phyloP scores from a whole-genome alignment of 2,797 vertebrate species.

The Vespertilio murinus region DNA sequence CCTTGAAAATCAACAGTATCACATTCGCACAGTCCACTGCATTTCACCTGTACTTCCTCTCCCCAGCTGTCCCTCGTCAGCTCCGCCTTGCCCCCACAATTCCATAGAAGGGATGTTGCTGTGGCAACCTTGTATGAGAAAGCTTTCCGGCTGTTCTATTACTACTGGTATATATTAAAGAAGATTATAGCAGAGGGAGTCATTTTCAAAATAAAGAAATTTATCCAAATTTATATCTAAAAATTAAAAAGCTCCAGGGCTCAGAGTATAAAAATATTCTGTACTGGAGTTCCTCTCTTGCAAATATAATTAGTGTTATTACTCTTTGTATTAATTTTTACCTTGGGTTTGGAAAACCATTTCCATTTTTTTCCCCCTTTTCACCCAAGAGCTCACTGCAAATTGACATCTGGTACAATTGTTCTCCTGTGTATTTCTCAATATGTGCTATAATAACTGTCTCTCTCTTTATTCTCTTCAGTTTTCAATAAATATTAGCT shows the following conservation, averaged over 20 bases:
- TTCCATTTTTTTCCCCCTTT: not conserved
- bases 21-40: not conserved
- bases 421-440: conserved; percentile 47
- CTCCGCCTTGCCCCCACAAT: not conserved
- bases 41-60: conserved; percentile 28
- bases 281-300: conserved; percentile 48
- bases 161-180: conserved; percentile 56
- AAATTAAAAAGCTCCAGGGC: conserved; percentile 46
- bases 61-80: no score
- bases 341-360: conserved; percentile 9
- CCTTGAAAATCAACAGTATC: conserved; percentile 34
- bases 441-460: not conserved
- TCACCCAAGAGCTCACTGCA: conserved; percentile 1
- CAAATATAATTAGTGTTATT: conserved; percentile 61
- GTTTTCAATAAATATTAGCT: conserved; percentile 57
- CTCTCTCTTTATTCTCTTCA: conserved; percentile 17
- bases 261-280: conserved; percentile 45
- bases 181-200: conserved; percentile 56
- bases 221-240: conserved; percentile 61
- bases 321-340: conserved; percentile 53
- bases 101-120: conserved; percentile 63
- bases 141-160: conserved; percentile 53
- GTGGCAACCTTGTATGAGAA: conserved; percentile 65
- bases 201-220: conserved; percentile 58
- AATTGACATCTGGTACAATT: conserved; percentile 46